Base-by-base conservation (phyloP, 2,888 invertebrate species). In the Miltochrista miniata region DNA sequence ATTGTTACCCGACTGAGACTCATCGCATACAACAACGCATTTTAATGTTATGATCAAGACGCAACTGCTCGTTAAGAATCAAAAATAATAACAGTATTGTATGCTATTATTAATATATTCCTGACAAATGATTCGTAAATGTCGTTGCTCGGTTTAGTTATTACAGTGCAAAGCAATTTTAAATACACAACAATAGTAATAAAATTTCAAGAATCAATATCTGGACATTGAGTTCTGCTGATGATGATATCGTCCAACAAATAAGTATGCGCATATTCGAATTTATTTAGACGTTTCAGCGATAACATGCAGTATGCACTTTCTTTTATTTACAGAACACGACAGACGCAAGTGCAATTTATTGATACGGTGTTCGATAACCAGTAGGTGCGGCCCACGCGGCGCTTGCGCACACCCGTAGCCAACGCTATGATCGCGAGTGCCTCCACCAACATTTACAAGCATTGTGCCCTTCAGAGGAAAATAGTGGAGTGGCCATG, bases 21-120 rank as follows among this genome's bases (percentile, higher is more conserved):
- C 67, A 72, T 67, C 67, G 70, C 79, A 76, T 66, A 77, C 78
- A 73, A 70, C 73, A 73, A 59, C 78, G 63, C 72, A 73, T 79
- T 85, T 83, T 80, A 78, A 81, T 24, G n/a, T n/a, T n/a, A n/a
- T n/a, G n/a, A 24, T 24, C 79, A 81, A 83, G 85, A 84, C 81
- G 76, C 85, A 89, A 89, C 89, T 88, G 89, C 89, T 88, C 87
- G 90, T 90, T 88, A 89, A 81, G 83, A 61, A 85, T 80, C 79
- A 70, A 85, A 86, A 88, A 85, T 81, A 88, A 88, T 36, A 86
- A 80, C 59, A 56, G 48, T 58, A 63, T 64, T 60, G 56, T 65
- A 64, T 68, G 64, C 64, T 64, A 70, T 72, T 74, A 72, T 76
- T 70, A 24, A 24, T 70, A 83, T 58, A 66, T 62, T 60, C 56